Evolutionary conservation across 2,113 vertebrate species (phyloP).

Genomic region (Nycticorax nycticorax): DNA sequence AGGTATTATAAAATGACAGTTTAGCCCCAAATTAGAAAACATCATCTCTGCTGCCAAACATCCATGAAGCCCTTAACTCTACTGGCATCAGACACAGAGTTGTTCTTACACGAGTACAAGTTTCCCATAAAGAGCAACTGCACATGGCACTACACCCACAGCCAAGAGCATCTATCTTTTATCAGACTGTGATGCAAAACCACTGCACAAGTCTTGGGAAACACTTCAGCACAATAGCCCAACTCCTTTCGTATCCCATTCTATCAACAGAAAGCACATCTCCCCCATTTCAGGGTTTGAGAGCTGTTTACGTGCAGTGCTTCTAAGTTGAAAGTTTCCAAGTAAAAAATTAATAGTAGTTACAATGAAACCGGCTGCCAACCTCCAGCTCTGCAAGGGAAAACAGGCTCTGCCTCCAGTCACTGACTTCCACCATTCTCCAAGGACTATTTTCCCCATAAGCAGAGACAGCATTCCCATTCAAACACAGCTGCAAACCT

Average conservation of each 20-base stretch:
- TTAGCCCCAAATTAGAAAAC: neutral
- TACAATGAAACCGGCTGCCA: neutral
- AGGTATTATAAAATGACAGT: neutral
- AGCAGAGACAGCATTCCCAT: neutral
- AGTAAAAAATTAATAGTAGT: neutral
- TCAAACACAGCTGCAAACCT: neutral
- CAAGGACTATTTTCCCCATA: neutral
- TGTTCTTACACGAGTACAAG: neutral
- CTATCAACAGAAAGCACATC: neutral
- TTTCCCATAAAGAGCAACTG: neutral
- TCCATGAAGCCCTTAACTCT: neutral
- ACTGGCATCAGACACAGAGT: neutral
- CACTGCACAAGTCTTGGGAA: neutral
- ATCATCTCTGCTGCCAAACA: neutral
- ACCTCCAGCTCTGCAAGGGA: neutral
- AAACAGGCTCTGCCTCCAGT: neutral
- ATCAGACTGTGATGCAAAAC: neutral
- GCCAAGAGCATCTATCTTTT: neutral
- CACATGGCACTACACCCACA: neutral
- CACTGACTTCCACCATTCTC: neutral
- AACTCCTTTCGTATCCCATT: neutral
- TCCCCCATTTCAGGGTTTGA: neutral
- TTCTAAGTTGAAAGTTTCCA: neutral
- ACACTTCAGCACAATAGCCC: neutral
- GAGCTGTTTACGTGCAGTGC: neutral